Conservation (phyloP, 2,113 vertebrate species). For the Cyprinodon brontotheroides region DNA sequence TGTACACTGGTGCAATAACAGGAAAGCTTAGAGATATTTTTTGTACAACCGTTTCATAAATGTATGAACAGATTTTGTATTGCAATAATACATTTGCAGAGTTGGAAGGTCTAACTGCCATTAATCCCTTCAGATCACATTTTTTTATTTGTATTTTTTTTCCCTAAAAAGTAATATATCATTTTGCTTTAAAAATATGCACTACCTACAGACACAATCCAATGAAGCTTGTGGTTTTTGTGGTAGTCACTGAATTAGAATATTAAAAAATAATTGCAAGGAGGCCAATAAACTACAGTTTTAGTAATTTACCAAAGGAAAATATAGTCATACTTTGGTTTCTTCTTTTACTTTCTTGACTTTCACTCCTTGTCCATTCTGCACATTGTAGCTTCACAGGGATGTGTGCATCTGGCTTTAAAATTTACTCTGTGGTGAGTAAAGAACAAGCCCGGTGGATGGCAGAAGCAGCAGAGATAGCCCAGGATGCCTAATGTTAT, state of each 20-base stretch:
- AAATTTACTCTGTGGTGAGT: slow-evolving; percentile 7
- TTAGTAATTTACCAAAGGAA: slow-evolving; percentile 36
- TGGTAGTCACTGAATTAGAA: no score
- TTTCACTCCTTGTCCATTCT: slow-evolving; percentile 2
- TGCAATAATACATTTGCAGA: no score
- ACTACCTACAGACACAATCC: no score
- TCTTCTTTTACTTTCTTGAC: slow-evolving; percentile 27
- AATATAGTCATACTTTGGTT: slow-evolving; percentile 34
- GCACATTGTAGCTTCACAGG: slow-evolving; percentile 28
- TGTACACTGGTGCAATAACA: no score
- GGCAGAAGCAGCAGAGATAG: slow-evolving; percentile 15
- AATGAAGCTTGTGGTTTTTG: no score
- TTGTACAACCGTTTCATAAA: no score
- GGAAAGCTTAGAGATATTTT: no score
- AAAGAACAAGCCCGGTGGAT: slow-evolving; percentile 26
- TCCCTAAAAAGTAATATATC: not conserved
- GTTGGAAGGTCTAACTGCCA: not conserved
- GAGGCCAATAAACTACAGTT: slow-evolving; percentile 39
- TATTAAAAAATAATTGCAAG: not conserved
- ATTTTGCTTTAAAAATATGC: no score
- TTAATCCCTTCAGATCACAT: not conserved
- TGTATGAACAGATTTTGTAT: no score
- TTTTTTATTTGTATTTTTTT: not conserved
- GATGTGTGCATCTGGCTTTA: slow-evolving; percentile 41
- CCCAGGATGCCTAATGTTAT: slow-evolving; percentile 27